Percentiles rank a stretch among this genome's conserved stretches.
These are phyloP conservation scores for Hirtodrosophila cameraria DNA, from an alignment of 2,888 invertebrate species.

Conservation along the genomic window DNA sequence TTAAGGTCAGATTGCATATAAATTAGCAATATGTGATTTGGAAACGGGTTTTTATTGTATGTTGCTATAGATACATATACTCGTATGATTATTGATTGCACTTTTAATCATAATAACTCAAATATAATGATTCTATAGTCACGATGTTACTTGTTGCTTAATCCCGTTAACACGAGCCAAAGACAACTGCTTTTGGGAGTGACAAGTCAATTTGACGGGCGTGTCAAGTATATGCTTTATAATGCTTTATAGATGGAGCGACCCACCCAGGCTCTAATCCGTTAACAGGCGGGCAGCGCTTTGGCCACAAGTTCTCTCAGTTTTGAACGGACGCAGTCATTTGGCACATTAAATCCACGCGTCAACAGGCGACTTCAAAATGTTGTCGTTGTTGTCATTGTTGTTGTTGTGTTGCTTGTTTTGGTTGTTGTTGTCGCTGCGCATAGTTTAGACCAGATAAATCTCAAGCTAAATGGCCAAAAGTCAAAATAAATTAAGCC, in stretches of 20 bases:
- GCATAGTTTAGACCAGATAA: constrained; percentile 79
- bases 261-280: constrained; percentile 57
- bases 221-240: constrained; percentile 51
- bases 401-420: constrained; percentile 37
- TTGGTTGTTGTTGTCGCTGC: constrained; percentile 39
- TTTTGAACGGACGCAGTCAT: constrained; percentile 49
- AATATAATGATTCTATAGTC: constrained; percentile 21
- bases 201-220: constrained; percentile 59
- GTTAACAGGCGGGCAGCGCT: constrained; percentile 55
- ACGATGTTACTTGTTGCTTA: constrained; percentile 22
- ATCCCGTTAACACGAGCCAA: constrained; percentile 35
- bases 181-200: constrained; percentile 24
- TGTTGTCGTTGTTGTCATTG: constrained; percentile 43
- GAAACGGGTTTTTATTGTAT: too few species aligned
- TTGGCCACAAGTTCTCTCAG: constrained; percentile 2
- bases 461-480: constrained; percentile 81
- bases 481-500: constrained; percentile 81
- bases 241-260: constrained; percentile 37
- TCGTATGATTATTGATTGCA: constrained; percentile 11
- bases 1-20: too few species aligned
- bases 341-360: constrained; percentile 78
- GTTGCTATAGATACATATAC: too few species aligned
- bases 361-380: constrained; percentile 66
- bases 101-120: neutral
- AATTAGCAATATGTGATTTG: too few species aligned